A percentile compares a stretch with the other conserved stretches of the same genome.
phyloP scores from a whole-genome alignment of 2,113 vertebrate genomes.

The Phrynosoma platyrhinos region DNA sequence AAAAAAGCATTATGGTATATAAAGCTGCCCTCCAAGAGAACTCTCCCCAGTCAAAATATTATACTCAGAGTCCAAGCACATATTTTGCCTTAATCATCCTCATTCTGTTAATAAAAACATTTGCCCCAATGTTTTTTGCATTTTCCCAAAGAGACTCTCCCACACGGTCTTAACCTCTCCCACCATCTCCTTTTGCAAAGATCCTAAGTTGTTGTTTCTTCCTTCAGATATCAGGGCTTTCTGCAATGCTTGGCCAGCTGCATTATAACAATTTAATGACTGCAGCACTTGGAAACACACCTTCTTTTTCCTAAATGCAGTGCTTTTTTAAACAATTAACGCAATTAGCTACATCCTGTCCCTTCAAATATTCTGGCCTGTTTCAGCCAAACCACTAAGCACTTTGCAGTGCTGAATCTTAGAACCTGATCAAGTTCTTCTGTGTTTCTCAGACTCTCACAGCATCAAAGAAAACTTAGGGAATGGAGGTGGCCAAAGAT shows the following conservation, averaged over 20 bases:
- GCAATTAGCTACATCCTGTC: slow-evolving; percentile 21
- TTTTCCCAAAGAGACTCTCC: not conserved
- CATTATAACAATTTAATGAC: slow-evolving; percentile 7
- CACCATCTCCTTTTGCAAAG: not conserved
- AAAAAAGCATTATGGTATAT: not conserved
- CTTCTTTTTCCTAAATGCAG: not conserved
- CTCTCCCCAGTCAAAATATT: not conserved
- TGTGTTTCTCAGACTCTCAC: slow-evolving; percentile 8
- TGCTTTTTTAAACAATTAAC: not conserved
- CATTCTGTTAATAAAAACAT: not conserved
- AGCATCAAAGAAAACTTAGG: slow-evolving; percentile 15
- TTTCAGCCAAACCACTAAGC: slow-evolving; percentile 17
- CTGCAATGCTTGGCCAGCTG: slow-evolving; percentile 5
- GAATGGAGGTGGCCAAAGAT: slow-evolving; percentile 3
- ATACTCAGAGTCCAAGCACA: not conserved
- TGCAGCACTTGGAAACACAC: not conserved
- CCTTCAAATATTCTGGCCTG: slow-evolving; percentile 3
- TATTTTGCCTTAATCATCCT: slow-evolving; percentile 7
- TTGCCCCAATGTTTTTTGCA: not conserved
- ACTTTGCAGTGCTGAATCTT: not conserved
- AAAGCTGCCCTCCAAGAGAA: not conserved
- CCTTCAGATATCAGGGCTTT: not conserved
- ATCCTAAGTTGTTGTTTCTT: not conserved
- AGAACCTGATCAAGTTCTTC: not conserved
- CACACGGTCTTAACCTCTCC: slow-evolving; percentile 17